Evolutionary conservation across 2,113 vertebrate genomes (phyloP).

Genomic region (Leptosomus discolor): DNA sequence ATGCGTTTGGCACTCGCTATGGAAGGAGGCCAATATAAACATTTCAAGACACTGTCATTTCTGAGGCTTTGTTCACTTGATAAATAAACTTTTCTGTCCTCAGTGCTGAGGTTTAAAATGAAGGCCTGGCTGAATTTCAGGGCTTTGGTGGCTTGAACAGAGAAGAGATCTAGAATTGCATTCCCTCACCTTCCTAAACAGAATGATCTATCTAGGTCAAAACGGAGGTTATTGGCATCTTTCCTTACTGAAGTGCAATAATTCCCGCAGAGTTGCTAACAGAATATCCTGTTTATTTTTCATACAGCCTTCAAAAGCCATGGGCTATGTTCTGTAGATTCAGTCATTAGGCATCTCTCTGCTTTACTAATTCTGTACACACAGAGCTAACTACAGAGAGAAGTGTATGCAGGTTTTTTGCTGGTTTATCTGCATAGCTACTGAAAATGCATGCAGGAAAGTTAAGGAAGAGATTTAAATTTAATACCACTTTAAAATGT

Average conservation of each 20-base stretch:
- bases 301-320: slow-evolving; percentile 25
- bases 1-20: no score
- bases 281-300: slow-evolving; percentile 65
- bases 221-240: slow-evolving; percentile 60
- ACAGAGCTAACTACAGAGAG: neutral
- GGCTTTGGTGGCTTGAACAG: neutral
- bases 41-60: neutral
- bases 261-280: slow-evolving; percentile 55
- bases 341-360: neutral
- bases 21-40: neutral
- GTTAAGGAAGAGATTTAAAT: slow-evolving; percentile 11
- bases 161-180: slow-evolving; percentile 26
- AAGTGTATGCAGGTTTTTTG: neutral
- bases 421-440: slow-evolving; percentile 5
- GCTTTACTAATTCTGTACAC: slow-evolving; percentile 17
- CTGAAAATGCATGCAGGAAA: neutral
- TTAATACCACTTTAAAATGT: neutral
- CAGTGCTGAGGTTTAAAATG: neutral
- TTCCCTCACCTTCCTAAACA: slow-evolving; percentile 40
- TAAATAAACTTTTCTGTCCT: neutral
- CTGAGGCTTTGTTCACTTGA: neutral
- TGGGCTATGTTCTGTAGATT: neutral
- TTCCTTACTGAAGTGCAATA: slow-evolving; percentile 55
- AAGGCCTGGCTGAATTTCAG: slow-evolving; percentile 22
- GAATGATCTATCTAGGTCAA: slow-evolving; percentile 61